Percentiles rank a stretch among this genome's conserved stretches.
Evolutionary conservation across 2,797 vertebrate genomes (phyloP).

Genomic region (Enteromius treurensis): DNA sequence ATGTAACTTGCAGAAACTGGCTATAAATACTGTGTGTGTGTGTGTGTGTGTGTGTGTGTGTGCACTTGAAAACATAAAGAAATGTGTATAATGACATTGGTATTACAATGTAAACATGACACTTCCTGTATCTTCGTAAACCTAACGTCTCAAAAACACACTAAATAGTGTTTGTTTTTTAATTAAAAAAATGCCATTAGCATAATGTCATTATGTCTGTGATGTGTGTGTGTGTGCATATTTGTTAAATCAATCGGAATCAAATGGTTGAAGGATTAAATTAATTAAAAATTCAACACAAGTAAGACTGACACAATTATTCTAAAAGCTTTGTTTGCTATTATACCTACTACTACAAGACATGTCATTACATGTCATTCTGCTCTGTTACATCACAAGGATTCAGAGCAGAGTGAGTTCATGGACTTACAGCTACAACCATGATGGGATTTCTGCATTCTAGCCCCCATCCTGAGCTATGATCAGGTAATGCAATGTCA

Average conservation of each 20-base stretch:
- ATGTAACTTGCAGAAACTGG: too few species aligned
- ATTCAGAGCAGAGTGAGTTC: constrained; percentile 2
- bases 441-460: constrained; percentile 16
- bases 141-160: too few species aligned
- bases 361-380: background rate
- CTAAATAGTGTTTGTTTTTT: too few species aligned
- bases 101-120: background rate
- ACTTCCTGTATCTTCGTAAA: background rate
- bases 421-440: constrained; percentile 10
- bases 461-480: constrained; percentile 10
- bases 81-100: background rate
- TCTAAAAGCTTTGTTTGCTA: background rate
- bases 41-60: background rate
- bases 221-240: background rate
- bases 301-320: background rate
- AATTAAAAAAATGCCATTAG: background rate
- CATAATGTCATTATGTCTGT: background rate
- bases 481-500: constrained; percentile 26
- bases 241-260: background rate
- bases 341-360: background rate
- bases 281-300: background rate
- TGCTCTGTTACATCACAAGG: constrained; percentile 11
- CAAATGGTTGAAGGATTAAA: background rate
- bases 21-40: background rate
- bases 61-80: background rate